phyloP scores from a whole-genome alignment of 2,888 invertebrate genomes.

The Loripinus fragilis region DNA sequence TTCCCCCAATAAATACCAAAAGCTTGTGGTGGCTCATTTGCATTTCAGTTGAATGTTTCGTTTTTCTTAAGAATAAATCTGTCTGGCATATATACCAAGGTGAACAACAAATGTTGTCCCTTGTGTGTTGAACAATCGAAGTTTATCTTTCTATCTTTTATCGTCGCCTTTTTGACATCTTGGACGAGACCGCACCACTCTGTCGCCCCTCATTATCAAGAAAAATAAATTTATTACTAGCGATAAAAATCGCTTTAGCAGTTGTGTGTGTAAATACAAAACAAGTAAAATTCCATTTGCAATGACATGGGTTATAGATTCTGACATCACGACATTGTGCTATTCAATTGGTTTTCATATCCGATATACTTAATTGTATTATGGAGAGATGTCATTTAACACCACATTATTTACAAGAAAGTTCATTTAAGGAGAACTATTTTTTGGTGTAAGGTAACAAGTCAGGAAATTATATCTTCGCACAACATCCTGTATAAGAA shows the following conservation, averaged over 20 bases:
- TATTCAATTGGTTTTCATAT: not conserved
- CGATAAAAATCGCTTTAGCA: not conserved
- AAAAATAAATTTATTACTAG: not conserved
- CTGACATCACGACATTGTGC: slow-evolving; percentile 8
- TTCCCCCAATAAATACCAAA: too few relatives aligned
- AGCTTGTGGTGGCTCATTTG: too few relatives aligned
- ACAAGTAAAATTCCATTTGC: not conserved
- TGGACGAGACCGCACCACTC: not conserved
- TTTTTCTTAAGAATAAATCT: too few relatives aligned
- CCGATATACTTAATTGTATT: not conserved
- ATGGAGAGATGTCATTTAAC: not conserved
- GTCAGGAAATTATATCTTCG: not conserved
- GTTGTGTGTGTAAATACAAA: not conserved
- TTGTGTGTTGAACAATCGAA: too few relatives aligned
- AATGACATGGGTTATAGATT: not conserved
- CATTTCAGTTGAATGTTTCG: too few relatives aligned
- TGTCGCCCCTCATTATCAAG: not conserved
- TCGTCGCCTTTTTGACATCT: not conserved
- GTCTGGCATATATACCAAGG: too few relatives aligned
- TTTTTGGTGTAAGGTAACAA: not conserved
- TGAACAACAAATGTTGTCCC: too few relatives aligned
- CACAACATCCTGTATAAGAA: too few relatives aligned
- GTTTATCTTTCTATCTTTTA: not conserved
- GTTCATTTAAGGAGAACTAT: not conserved
- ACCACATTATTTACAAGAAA: not conserved